Base-by-base conservation (phyloP, 1,140 invertebrate genomes). In the Cephus cinctus region DNA sequence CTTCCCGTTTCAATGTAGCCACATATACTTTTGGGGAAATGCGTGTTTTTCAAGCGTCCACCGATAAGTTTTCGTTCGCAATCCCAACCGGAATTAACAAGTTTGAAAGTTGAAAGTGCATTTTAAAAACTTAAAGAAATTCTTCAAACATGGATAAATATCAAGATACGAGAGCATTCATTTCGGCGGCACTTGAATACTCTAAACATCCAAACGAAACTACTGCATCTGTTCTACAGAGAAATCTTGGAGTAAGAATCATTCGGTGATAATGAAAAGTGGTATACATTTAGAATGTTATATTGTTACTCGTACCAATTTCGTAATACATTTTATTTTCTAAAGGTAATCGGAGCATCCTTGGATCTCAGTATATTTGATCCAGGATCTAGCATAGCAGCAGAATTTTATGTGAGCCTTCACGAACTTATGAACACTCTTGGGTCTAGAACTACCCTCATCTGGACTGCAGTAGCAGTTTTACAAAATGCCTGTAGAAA, bases 401-500 rank as follows among this genome's bases (percentile, higher is more conserved):
- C 72, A 11, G 75, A 81, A 56, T 82, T 83, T 54, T 83, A 79
- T 53, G 71, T 78, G 2, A 78, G 71, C 53, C 56, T 83, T n/a
- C 67, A 81, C 44, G 74, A 81, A 42, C 50, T 78, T 9, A 56
- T 76, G 48, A 52, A 49, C 14, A 52, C 43, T 45, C 30, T 71
- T 15, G 74, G 75, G 40, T 51, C 63, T 8, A 49, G 61, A 38
- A 69, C 72, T 2, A 41, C 58, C 18, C 48, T 74, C 15, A 53
- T 67, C 3, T 87, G 85, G 85, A 79, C 74, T 34, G 80, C 80
- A 4, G 71, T 87, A 0, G 80, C 82, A 14, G 82, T 85, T 23
- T 64, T 88, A 23, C 69, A 81, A 49, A 78, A 79, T 43, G 81
- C 80, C 15, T 81, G 80, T 47, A 79, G 78, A 34, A 85, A 86